Base-by-base conservation (phyloP, 2,113 vertebrate species). In the Grus americana region DNA sequence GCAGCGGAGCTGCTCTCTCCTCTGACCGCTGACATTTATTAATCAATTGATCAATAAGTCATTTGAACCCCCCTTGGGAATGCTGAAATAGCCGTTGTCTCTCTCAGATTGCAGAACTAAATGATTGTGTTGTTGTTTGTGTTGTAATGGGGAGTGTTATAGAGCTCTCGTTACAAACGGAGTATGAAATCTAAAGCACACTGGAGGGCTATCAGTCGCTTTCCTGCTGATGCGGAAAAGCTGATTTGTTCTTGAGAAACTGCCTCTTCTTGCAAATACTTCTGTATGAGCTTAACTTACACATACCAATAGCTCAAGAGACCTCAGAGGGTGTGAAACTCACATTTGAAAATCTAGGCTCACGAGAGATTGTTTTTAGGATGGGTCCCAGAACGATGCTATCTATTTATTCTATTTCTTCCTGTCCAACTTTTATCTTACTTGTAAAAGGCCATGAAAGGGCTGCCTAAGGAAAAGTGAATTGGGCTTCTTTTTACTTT, bases 51-150 rank as follows among this genome's bases (percentile, higher is more conserved):
- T 99, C 98, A 98, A 98, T 98, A 98, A 96, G 97, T 97, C 98
- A 98, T 98, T 98, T 96, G 96, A 98, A 96, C 82, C 95, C 97
- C 98, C 97, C 97, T 82, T 91, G 98, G 98, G 98, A 98, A 96
- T 93, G 97, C 15, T 95, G 97, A 98, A 98, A 98, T 97, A 97
- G 98, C 97, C 52, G 62, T 73, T 93, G 95, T 97, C 63, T 86
- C 97, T 98, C 98, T 99, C 98, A 65, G 66, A 91, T 97, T 98
- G 97, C 98, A 89, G 95, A 95, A 97, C 97, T 98, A 99, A 99
- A 98, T 98, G 98, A 98, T 98, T 97, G 98, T 97, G 97, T 94
- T 98, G 98, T 98, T 99, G 98, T 98, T 98, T 98, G 98, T 97
- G 97, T 98, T 98, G 98, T 98, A 98, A 97, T 93, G 97, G 98